phyloP scores from a whole-genome alignment of 2,888 invertebrate genomes.

The Ferrisia virgata region DNA sequence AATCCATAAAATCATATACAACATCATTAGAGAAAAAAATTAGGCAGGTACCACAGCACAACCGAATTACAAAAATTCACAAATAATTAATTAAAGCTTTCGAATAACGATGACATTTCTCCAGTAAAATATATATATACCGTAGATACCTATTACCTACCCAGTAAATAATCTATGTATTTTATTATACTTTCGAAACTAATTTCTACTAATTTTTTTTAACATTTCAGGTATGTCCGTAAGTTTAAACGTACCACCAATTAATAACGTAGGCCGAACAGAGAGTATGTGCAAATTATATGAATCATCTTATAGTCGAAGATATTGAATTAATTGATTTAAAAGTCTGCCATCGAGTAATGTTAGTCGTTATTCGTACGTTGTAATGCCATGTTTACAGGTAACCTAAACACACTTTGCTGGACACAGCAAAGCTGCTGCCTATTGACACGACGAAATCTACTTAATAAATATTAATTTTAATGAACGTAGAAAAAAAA shows the following conservation, averaged over 20 bases:
- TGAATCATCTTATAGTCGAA: slow-evolving; percentile 77
- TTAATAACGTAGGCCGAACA: slow-evolving; percentile 58
- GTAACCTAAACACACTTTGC: neutral
- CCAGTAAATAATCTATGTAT: too few relatives aligned
- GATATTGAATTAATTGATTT: slow-evolving; percentile 55
- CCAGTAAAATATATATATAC: too few relatives aligned
- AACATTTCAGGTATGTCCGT: slow-evolving; percentile 57
- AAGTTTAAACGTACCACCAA: slow-evolving; percentile 63
- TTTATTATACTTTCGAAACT: neutral
- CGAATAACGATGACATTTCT: too few relatives aligned
- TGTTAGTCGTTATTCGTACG: slow-evolving; percentile 42
- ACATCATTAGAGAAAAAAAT: too few relatives aligned
- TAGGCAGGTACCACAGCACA: too few relatives aligned
- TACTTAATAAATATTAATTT: slow-evolving; percentile 30
- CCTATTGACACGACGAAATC: slow-evolving; percentile 18
- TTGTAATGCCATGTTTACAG: slow-evolving; percentile 43
- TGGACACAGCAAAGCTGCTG: neutral
- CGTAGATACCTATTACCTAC: too few relatives aligned
- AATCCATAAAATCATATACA: too few relatives aligned
- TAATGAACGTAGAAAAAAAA: neutral
- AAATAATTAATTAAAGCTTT: too few relatives aligned
- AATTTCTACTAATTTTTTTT: neutral
- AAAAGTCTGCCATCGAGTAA: slow-evolving; percentile 45
- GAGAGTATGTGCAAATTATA: slow-evolving; percentile 83
- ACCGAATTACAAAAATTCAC: too few relatives aligned